A percentile compares a stretch with the other conserved stretches of the same genome.
phyloP scores from a whole-genome alignment of 2,888 invertebrate species.

The Hedychridium roseum region DNA sequence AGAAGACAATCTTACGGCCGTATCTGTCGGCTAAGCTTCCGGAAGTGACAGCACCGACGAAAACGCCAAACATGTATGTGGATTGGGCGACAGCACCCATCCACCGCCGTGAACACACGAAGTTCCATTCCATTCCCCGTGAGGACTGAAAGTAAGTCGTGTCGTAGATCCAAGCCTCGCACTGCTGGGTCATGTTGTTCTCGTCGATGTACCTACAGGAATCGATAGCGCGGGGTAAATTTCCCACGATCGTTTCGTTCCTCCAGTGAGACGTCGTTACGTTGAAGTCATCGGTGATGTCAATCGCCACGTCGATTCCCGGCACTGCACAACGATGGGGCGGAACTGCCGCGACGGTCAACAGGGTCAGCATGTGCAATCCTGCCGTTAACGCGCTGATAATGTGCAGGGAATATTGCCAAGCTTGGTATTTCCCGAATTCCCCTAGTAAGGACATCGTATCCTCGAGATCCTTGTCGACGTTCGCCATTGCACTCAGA shows the following conservation, averaged over 20 bases:
- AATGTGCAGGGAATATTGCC: constrained; percentile 80
- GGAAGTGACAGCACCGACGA: constrained; percentile 79
- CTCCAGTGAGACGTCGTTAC: not conserved
- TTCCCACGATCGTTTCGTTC: constrained; percentile 3
- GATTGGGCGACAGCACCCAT: constrained; percentile 83
- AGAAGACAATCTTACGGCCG: constrained; percentile 81
- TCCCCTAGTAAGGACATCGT: constrained; percentile 69
- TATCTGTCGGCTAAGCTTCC: constrained; percentile 82
- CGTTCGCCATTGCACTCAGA: constrained; percentile 35
- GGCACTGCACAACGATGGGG: constrained; percentile 68
- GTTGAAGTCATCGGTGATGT: not conserved
- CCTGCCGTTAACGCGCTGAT: constrained; percentile 82
- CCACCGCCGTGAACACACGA: constrained; percentile 83
- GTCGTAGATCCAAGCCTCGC: constrained; percentile 76
- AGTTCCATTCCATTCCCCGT: constrained; percentile 82
- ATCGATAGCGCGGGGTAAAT: constrained; percentile 56
- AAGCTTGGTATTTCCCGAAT: constrained; percentile 82
- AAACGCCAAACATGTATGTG: constrained; percentile 83
- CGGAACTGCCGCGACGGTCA: constrained; percentile 83
- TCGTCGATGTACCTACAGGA: constrained; percentile 68
- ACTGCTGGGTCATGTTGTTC: constrained; percentile 59
- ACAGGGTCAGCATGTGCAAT: constrained; percentile 81
- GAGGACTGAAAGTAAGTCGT: constrained; percentile 77
- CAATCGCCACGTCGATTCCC: not conserved
- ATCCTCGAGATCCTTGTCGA: constrained; percentile 54